Evolutionary conservation across 2,888 invertebrate genomes (phyloP), one percentile per base, ranked within the genome.

Genomic region (Listrodromus nycthemerus): DNA sequence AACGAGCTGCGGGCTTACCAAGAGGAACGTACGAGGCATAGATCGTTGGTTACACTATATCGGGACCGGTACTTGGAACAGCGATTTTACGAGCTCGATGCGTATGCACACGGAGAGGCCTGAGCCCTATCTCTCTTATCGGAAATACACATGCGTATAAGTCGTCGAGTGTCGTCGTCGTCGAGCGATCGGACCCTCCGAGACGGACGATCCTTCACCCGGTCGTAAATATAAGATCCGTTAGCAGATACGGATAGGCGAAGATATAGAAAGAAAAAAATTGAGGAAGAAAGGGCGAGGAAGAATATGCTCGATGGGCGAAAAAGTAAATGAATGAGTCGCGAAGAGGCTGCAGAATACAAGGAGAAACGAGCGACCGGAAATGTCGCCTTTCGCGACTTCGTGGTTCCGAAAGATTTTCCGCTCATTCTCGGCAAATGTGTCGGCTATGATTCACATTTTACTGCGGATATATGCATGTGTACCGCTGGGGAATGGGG

Each of bases 191-290:
- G 87, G 89, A 80, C 87, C 67, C 74, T 83, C 81, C 27, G 61
- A 27, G 61, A 61, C 67, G 84, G 52, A 48, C 83, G 83, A 80
- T 74, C 61, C 74, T 91, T 91, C 90, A 90, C 86, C 84, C 83
- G 83, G 74, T 87, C 88, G 88, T 89, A 91, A 91, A 90, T 89
- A 89, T 45, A 89, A 88, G 90, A 88, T 87, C 41, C 85, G 83
- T 85, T 86, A 81, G 74, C 81, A 19, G 70, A 69, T 69, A 63
- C 69, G 45, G 66, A 74, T 50, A 78, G 75, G 30, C 8, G 70
- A 48, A 77, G 58, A 73, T 27, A 71, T 48, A 27, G 7, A n/a
- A 37, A 76, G 58, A 65, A 65, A 80, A 4, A 4, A 4, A 33
- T 33, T 69, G 61, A 50, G 16, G 55, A 37, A 61, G 67, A 33